Conservation (phyloP, 1,140 invertebrate species). For the Drosophila setifemur region DNA sequence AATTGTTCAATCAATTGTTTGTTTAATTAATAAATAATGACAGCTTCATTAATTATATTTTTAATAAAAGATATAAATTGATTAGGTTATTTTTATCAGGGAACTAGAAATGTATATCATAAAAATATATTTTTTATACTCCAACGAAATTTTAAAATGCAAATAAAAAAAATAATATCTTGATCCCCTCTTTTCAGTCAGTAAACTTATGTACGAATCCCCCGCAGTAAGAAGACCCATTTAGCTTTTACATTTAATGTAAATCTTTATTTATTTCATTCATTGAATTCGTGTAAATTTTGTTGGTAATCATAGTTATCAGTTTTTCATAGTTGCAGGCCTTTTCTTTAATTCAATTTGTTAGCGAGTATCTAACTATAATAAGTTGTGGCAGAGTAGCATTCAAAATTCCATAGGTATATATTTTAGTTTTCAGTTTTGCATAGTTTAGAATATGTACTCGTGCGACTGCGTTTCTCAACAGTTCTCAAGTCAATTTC, state of each 20-base stretch:
- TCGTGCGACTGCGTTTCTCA: slow-evolving; percentile 20
- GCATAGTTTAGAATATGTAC: slow-evolving; percentile 40
- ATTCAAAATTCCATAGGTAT: slow-evolving; percentile 28
- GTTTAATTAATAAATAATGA: too few relatives aligned
- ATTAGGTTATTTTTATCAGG: too few relatives aligned
- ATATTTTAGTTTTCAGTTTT: slow-evolving; percentile 9
- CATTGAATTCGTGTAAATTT: slow-evolving; percentile 69
- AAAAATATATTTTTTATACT: too few relatives aligned
- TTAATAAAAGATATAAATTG: too few relatives aligned
- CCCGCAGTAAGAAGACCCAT: not conserved
- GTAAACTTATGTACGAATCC: not conserved
- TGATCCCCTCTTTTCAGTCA: not conserved
- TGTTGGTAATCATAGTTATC: slow-evolving; percentile 39
- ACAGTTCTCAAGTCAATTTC: slow-evolving; percentile 53
- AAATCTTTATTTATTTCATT: slow-evolving; percentile 71
- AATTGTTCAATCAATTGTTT: too few relatives aligned
- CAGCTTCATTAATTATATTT: too few relatives aligned
- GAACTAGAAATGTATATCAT: too few relatives aligned
- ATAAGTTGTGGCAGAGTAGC: slow-evolving; percentile 24
- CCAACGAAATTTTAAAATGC: too few relatives aligned
- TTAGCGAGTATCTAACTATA: slow-evolving; percentile 67
- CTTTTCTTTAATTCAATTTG: slow-evolving; percentile 50
- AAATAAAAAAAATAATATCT: too few relatives aligned
- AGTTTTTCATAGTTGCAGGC: slow-evolving; percentile 41
- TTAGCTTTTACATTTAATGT: slow-evolving; percentile 69